Conservation (phyloP, 2,888 invertebrate genomes). For the Tuberolachnus salignus region DNA sequence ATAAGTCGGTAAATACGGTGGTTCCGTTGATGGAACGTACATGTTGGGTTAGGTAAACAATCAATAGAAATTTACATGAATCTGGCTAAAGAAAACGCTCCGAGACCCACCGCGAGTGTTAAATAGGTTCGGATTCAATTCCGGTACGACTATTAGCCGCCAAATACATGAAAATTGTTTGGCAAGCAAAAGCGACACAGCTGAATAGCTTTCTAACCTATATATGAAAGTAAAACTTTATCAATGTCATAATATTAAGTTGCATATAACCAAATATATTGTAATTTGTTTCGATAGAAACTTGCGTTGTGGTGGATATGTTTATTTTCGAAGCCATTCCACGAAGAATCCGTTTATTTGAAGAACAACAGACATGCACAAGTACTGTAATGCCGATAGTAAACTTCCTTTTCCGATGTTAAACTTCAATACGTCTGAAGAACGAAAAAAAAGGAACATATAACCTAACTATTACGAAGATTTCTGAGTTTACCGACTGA, state of each 20-base stretch:
- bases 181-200: slow-evolving; percentile 75
- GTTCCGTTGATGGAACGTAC: too few species aligned
- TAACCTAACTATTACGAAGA: too few species aligned
- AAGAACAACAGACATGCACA: slow-evolving; percentile 83
- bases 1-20: too few species aligned
- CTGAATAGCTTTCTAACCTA: slow-evolving; percentile 73
- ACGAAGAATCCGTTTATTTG: slow-evolving; percentile 83
- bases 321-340: slow-evolving; percentile 74
- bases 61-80: slow-evolving; percentile 77
- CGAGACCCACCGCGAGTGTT: slow-evolving; percentile 86
- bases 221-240: too few species aligned
- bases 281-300: slow-evolving; percentile 61
- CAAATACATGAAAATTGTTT: slow-evolving; percentile 84
- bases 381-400: slow-evolving; percentile 84
- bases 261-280: too few species aligned
- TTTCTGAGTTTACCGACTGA: background rate
- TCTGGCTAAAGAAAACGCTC: slow-evolving; percentile 92
- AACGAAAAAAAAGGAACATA: background rate
- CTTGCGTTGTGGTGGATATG: slow-evolving; percentile 75
- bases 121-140: slow-evolving; percentile 75
- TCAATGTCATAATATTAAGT: too few species aligned
- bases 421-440: slow-evolving; percentile 73
- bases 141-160: slow-evolving; percentile 77
- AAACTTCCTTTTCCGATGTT: slow-evolving; percentile 80
- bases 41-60: too few species aligned